Percentiles rank a stretch among this genome's conserved stretches.
Conservation (phyloP, 2,888 invertebrate genomes). For the Sceliomorpha sp. region DNA sequence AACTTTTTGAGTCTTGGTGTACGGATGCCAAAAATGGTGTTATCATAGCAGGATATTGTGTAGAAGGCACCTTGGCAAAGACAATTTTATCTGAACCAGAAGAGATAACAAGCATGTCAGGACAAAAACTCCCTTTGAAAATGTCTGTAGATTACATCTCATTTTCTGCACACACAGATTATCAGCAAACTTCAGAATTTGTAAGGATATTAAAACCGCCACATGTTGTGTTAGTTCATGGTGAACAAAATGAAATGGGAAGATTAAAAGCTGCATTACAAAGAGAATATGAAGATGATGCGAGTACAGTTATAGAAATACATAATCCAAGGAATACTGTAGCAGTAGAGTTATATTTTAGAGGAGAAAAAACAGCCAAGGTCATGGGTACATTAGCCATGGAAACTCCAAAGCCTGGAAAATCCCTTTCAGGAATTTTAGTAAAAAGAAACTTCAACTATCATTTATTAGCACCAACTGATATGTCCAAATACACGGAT, state of each 20-base stretch:
- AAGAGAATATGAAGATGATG: slow-evolving; percentile 95
- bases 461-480: slow-evolving; percentile 94
- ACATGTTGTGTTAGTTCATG: slow-evolving; percentile 98
- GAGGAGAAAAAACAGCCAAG: slow-evolving; percentile 99
- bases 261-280: slow-evolving; percentile 96
- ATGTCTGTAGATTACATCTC: slow-evolving; percentile 99
- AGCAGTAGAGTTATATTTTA: slow-evolving; percentile 94
- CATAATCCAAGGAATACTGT: slow-evolving; percentile 99
- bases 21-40: slow-evolving; percentile 98
- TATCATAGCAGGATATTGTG: slow-evolving; percentile 98
- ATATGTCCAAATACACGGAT: slow-evolving; percentile 97
- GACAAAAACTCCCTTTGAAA: slow-evolving; percentile 96
- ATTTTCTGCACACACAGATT: slow-evolving; percentile 99
- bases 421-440: slow-evolving; percentile 93
- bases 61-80: slow-evolving; percentile 94
- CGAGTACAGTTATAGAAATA: slow-evolving; percentile 89
- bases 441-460: slow-evolving; percentile 99
- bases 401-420: slow-evolving; percentile 89
- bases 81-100: slow-evolving; percentile 98
- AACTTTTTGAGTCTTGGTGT: slow-evolving; percentile 99
- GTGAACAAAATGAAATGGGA: slow-evolving; percentile 99
- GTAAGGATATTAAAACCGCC: slow-evolving; percentile 96
- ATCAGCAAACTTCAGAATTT: slow-evolving; percentile 98
- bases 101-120: slow-evolving; percentile 96
- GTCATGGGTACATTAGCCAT: slow-evolving; percentile 96